Base-by-base conservation (phyloP, 2,797 vertebrate genomes). In the Merluccius polli region DNA sequence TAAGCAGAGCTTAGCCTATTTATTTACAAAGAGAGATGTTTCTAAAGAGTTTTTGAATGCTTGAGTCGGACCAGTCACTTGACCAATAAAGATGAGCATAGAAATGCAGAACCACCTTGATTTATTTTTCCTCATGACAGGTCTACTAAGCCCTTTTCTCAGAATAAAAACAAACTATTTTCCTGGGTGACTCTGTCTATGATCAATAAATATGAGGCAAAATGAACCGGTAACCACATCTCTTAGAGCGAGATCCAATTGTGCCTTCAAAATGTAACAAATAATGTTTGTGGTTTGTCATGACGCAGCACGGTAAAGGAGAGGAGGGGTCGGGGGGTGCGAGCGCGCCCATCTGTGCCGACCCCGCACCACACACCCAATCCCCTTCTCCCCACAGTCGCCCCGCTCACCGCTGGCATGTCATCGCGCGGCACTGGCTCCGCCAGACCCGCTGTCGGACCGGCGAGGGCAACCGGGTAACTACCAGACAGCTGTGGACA, bases 391-490 rank as follows among this genome's bases (percentile, higher is more conserved):
- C 90, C 86, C 87, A 83, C 86, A 87, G 90, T 88, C 91, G 91
- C 86, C 83, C 91, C 87, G 74, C 84, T 80, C 93, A 93, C 84
- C 92, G 92, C 87, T 94, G 93, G 93, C 93, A 94, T 87, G 89
- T 90, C 86, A 89, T 95, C 83, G 93, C 93, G 74, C 92, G 90
- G 80, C 94, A 94, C 89, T 94, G 93, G 94, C 93, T 94, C 77
- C 92, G 91, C 86, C 88, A 92, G 91, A 93, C 93, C 81, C 93
- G 93, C 84, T 78, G 89, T 88, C 91, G 92, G 89, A 89, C 92
- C 91, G 88, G 90, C 82, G 93, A 91, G 89, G 88, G 87, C 89
- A 82, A 90, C 88, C 90, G 86, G 93, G 94, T 95, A 94, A 94
- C 87, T 90, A 93, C 89, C 83, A 87, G 82, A 87, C 29, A 80